Evolutionary conservation across 2,113 vertebrate genomes (phyloP), one percentile per base, ranked within the genome.

Genomic region (Pardalotus punctatus): DNA sequence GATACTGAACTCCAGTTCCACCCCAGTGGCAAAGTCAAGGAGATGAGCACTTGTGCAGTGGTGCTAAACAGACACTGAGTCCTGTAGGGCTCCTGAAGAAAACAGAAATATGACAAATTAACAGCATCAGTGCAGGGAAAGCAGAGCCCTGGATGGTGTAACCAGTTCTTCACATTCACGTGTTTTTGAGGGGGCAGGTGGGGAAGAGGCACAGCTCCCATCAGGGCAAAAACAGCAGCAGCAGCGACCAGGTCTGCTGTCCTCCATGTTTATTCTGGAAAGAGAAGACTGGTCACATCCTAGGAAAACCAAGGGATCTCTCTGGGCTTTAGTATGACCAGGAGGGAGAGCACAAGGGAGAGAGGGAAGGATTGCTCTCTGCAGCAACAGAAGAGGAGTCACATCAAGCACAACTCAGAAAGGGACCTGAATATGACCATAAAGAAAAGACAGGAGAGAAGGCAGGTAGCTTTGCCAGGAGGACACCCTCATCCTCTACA

Each of bases 61-160:
- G 14, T 73, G 50, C n/a, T 81, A 33, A 89, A 81, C 18, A 71
- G 28, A 42, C 3, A 3, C 38, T 1, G 3, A 86, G 45, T 50
- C 42, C 56, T 38, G 47, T 65, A 42, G 66, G 0, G 0, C 7
- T 79, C 62, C 38, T 16, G 48, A 60, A 24, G 33, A 36, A 77
- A 86, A 31, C 16, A 69, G 83, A 57, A 86, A 58, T 54, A 58
- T 20, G 72, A 45, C 20, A 48, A 50, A 54, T 2, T 1, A 72
- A 50, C 14, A 56, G n/a, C n/a, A 62, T 5, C 25, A 58, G 33
- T 5, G 20, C 28, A 66, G 24, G 73, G 21, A 56, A 81, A 70
- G 51, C 12, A 38, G 48, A 80, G 51, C 47, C 33, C 58, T 29
- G 12, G 70, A 40, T 0, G 16, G 51, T 0, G 0, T 21, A 45